phyloP scores from a whole-genome alignment of 53 echinoderm and acorn worm genomes.

The Arbacia lixula region DNA sequence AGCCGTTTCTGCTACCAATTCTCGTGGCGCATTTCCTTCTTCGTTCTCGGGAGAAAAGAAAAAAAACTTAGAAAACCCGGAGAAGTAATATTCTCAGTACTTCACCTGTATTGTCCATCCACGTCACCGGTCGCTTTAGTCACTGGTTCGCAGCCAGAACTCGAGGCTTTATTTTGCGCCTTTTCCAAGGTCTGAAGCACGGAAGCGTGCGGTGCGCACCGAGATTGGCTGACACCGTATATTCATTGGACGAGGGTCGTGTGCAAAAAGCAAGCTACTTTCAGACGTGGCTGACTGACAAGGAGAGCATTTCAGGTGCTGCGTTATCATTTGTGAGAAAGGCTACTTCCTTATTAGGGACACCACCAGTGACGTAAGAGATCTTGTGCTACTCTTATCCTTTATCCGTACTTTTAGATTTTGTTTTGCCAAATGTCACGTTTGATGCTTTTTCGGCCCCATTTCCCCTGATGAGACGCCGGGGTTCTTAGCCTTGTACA shows the following conservation, averaged over 20 bases:
- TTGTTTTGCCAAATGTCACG: neutral
- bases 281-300: no score
- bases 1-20: slow-evolving; percentile 29
- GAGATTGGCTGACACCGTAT: neutral
- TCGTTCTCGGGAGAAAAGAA: slow-evolving; percentile 5
- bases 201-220: slow-evolving; percentile 3
- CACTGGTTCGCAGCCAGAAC: slow-evolving; percentile 18
- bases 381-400: neutral
- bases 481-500: neutral
- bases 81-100: slow-evolving; percentile 36
- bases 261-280: slow-evolving; percentile 3
- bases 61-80: no score
- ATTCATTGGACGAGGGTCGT: slow-evolving; percentile 39
- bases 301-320: neutral
- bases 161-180: no score
- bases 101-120: slow-evolving; percentile 25
- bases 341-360: neutral
- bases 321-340: slow-evolving; percentile 1
- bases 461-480: slow-evolving; percentile 26
- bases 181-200: no score
- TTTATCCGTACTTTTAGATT: slow-evolving; percentile 7
- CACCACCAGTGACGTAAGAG: slow-evolving; percentile 22
- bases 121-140: slow-evolving; percentile 8
- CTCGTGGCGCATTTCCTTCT: slow-evolving; percentile 28
- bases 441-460: neutral